Evolutionary conservation across 1,140 invertebrate genomes (phyloP), one percentile per base, ranked within the genome.

Genomic region (Cydia pomonella): DNA sequence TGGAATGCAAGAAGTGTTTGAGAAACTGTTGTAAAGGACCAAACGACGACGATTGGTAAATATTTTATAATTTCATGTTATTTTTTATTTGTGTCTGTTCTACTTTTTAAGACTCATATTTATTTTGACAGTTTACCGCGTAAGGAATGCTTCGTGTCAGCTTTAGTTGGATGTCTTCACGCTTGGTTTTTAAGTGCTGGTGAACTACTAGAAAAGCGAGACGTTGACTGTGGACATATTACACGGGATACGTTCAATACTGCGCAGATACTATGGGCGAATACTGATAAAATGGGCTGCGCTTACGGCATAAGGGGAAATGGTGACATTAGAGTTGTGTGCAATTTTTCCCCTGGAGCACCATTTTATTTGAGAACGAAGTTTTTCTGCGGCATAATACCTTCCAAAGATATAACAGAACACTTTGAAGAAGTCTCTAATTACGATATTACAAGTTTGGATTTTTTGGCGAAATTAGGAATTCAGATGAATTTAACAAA

Each of bases 1-100:
- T 92, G 13, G 90, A 92, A 82, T 92, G 91, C 73, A 90, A 81
- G 3, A 92, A 90, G 83, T 85, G 82, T 72, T 80, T 82, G 38
- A 79, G 84, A 59, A 41, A 80, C 44, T 92, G 90, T 66, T 92
- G 91, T 77, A 59, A 10, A 23, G 16, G 53, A 6, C 5, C 53
- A 59, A 23, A 23, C 18, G 53, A 59, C 9, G 6, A 59, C 2
- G 21, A 64, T 75, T 18, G 59, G 81, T 62, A 72, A 77, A 6
- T 73, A 73, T 9, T 75, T 82, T 13, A 59, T 38, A n/a, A 41
- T 44, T 73, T 78, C 76, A 13, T 44, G 0, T 3, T 44, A 44
- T 0, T 44, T 44, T 44, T 16, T 1, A 16, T 44, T 87, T 86
- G 87, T 89, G 25, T 2, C 12, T 47, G 63, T 25, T 27, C 59